Evolutionary conservation across 2,797 vertebrate genomes (phyloP).

Genomic region (Danio aesculapii): DNA sequence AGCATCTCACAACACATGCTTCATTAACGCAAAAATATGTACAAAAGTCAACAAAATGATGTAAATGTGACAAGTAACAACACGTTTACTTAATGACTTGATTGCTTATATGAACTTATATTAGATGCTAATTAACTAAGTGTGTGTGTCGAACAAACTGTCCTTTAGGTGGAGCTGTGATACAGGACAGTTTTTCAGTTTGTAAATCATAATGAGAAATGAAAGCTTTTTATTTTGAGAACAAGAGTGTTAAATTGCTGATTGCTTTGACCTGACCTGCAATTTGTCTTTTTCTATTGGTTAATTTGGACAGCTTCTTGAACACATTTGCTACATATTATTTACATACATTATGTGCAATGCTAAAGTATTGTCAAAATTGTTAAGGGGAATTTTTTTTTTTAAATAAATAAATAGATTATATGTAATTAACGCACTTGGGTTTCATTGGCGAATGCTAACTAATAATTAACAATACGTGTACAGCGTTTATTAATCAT

Average conservation of each 20-base stretch:
- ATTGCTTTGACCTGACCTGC: constrained; percentile 16
- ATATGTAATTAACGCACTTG: too few relatives aligned
- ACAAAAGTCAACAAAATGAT: background rate
- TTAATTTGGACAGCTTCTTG: background rate
- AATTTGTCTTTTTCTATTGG: background rate
- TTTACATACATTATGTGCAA: background rate
- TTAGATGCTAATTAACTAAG: background rate
- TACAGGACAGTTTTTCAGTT: background rate
- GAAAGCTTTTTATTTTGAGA: background rate
- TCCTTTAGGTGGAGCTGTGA: constrained; percentile 45
- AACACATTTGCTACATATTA: background rate
- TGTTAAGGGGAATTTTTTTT: too few relatives aligned
- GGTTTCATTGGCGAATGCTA: too few relatives aligned
- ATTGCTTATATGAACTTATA: background rate
- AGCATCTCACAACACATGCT: constrained; percentile 32
- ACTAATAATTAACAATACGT: too few relatives aligned
- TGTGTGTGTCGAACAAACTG: background rate
- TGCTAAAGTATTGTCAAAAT: background rate
- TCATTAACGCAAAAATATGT: background rate
- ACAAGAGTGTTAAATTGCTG: constrained; percentile 24
- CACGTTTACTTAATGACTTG: background rate
- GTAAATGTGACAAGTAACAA: background rate
- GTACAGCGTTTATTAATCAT: too few relatives aligned
- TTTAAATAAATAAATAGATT: too few relatives aligned
- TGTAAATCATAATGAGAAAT: background rate